Evolutionary conservation across 2,888 invertebrate species (phyloP), one percentile per base, ranked within the genome.

Genomic region (Zhuqinia jingwanae): DNA sequence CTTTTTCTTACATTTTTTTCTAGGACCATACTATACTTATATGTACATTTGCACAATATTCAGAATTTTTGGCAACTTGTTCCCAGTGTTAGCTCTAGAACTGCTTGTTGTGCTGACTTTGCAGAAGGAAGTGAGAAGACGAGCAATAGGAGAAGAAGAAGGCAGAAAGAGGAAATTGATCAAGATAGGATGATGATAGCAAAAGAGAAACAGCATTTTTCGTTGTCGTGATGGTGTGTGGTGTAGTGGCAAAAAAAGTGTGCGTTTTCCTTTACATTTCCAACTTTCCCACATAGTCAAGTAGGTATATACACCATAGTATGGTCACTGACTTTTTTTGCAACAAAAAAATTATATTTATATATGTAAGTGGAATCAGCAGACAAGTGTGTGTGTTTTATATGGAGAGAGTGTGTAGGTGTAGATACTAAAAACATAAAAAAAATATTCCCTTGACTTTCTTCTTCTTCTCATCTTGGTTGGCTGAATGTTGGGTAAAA

Each of bases 111-210:
- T 68, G 45, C 68, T 68, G 68, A 45, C 68, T 68, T 68, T 45
- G 68, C 47, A 42, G 47, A 68, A 68, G 68, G 68, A 68, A 68
- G 68, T 68, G 65, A 65, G 42, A 65, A 42, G 65, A 65, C 22
- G n/a, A n/a, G 47, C 13, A 42, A 68, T 47, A 22, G 65, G 36
- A 8, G 8, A 45, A 10, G 42, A 15, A 17, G 6, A 56, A 5
- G 17, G 17, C 20, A 58, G 68, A 68, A 42, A 70, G 30, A 53
- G 75, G 75, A 75, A 75, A 75, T 75, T 75, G 75, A 75, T 75
- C 75, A 75, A 75, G 75, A 75, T 75, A 50, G 70, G 10, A 30
- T 10, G 10, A 70, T 50, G 63, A 63, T 25, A 30, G 36, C n/a
- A 15, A 63, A 22, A 68, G 68, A 10, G 22, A 70, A 70, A 70